Percentiles rank a stretch among this genome's conserved stretches.
Evolutionary conservation across 2,113 vertebrate species (phyloP).

Genomic region (Gadus macrocephalus): DNA sequence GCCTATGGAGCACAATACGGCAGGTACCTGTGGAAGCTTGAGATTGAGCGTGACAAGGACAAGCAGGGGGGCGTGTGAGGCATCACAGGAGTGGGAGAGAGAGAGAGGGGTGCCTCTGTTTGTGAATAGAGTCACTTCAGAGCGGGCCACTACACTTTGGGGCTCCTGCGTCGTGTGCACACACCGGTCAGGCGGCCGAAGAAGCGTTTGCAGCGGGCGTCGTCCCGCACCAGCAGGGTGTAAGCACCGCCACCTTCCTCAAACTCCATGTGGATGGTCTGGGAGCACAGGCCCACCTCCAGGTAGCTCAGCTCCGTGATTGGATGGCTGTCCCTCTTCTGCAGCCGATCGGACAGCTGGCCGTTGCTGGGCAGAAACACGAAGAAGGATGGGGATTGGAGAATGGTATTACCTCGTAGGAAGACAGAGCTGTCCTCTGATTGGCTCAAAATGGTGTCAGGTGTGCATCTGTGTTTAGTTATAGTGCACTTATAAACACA

Average conservation of each 20-base stretch:
- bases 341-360: constrained; percentile 82
- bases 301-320: constrained; percentile 79
- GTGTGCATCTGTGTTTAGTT: too few species aligned
- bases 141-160: background rate
- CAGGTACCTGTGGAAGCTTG: constrained; percentile 31
- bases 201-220: constrained; percentile 77
- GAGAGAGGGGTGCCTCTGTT: too few species aligned
- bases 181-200: constrained; percentile 80
- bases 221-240: constrained; percentile 81
- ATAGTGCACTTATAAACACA: too few species aligned
- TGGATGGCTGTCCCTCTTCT: constrained; percentile 73
- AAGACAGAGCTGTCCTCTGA: too few species aligned
- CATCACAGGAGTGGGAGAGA: background rate
- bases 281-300: constrained; percentile 83
- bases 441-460: too few species aligned
- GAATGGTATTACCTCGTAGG: background rate
- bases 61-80: background rate
- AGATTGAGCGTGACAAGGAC: constrained; percentile 35
- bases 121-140: background rate
- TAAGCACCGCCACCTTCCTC: constrained; percentile 74
- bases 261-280: constrained; percentile 84
- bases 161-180: background rate
- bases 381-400: constrained; percentile 8
- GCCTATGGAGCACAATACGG: constrained; percentile 28
- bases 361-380: constrained; percentile 63